Evolutionary conservation across 2,797 vertebrate species (phyloP).

Genomic region (Astyanax mexicanus): DNA sequence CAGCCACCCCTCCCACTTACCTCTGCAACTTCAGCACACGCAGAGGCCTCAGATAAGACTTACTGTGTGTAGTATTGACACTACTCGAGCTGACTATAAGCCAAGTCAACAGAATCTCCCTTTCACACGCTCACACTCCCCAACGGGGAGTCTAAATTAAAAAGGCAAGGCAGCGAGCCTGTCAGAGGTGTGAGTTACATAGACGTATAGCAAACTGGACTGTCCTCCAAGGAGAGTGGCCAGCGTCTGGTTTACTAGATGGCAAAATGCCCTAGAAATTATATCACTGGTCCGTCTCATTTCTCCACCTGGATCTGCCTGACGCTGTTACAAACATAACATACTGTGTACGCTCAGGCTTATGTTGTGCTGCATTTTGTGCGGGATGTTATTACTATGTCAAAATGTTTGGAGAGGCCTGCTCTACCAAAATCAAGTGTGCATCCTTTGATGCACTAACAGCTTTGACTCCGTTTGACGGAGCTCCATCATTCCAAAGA

Average conservation of each 20-base stretch:
- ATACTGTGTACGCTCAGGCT: too few species aligned
- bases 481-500: too few species aligned
- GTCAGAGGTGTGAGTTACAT: conserved; percentile 9
- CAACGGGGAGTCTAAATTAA: conserved; percentile 24
- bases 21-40: conserved; percentile 9
- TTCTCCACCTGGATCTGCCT: background rate
- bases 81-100: conserved; percentile 12
- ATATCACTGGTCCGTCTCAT: background rate
- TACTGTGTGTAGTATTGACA: conserved; percentile 19
- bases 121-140: conserved; percentile 11
- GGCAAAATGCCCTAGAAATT: background rate
- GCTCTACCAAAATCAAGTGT: background rate
- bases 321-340: background rate
- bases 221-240: background rate
- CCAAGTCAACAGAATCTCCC: conserved; percentile 41
- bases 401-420: background rate
- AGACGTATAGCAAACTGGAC: background rate
- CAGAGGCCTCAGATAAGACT: conserved; percentile 11
- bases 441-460: background rate
- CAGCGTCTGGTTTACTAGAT: background rate
- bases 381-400: too few species aligned
- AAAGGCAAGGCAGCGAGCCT: conserved; percentile 5
- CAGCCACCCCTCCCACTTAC: background rate
- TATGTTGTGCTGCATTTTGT: too few species aligned
- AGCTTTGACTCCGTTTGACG: background rate